A percentile compares a stretch with the other conserved stretches of the same genome.
phyloP scores from a whole-genome alignment of 2,113 vertebrate species.

The Gopherus flavomarginatus region DNA sequence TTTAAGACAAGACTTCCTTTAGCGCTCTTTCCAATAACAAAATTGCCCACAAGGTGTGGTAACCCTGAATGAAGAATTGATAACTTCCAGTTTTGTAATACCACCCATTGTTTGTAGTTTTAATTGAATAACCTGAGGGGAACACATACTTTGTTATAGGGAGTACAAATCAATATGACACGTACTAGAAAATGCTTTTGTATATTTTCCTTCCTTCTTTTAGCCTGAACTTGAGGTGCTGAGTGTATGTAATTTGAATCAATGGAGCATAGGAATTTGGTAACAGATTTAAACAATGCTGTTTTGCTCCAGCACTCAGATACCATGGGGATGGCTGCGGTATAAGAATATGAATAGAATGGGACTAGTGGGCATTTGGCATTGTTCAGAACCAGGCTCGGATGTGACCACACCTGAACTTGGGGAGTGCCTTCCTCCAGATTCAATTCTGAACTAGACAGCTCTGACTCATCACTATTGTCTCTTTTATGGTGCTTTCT shows the following conservation, averaged over 20 bases:
- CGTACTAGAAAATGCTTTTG: not conserved
- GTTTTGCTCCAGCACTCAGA: not conserved
- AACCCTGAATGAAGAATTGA: not conserved
- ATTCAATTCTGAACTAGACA: not conserved
- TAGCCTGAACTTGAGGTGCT: not conserved
- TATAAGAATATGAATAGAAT: not conserved
- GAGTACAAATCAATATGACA: not conserved
- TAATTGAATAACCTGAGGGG: not conserved
- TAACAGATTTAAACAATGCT: not conserved
- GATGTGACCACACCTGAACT: not conserved
- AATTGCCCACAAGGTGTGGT: not conserved
- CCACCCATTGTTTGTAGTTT: not conserved
- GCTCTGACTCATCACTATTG: not conserved
- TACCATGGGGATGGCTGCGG: not conserved
- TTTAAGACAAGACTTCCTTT: not conserved
- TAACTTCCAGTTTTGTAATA: not conserved
- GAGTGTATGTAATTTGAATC: not conserved
- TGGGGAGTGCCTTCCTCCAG: not conserved
- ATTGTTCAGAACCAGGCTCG: not conserved
- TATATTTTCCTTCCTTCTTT: not conserved
- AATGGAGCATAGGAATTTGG: fast-evolving
- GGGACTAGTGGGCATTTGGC: not conserved
- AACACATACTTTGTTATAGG: not conserved
- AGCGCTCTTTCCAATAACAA: not conserved
- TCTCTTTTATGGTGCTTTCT: not conserved